Evolutionary conservation across 1,140 invertebrate genomes (phyloP).

Genomic region (Eumaeus atala): DNA sequence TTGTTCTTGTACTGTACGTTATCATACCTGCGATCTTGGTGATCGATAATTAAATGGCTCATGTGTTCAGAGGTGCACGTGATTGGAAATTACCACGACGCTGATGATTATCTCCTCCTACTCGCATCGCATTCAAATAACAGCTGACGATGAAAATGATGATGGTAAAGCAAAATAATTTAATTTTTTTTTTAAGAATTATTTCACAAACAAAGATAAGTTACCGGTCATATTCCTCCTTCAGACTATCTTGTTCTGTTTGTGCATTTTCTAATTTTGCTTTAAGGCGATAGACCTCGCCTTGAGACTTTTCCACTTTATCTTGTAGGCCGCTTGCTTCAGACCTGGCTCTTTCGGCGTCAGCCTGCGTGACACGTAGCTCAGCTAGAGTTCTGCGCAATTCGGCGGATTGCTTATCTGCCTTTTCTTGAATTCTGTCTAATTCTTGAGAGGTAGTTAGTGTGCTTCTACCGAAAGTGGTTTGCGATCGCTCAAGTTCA

Average conservation of each 20-base stretch:
- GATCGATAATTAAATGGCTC: too few relatives aligned
- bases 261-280: conserved; percentile 95
- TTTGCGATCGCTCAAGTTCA: conserved; percentile 89
- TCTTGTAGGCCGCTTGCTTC: conserved; percentile 91
- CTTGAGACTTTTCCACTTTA: conserved; percentile 94
- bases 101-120: too few relatives aligned
- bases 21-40: too few relatives aligned
- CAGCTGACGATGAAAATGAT: too few relatives aligned
- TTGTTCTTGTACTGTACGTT: too few relatives aligned
- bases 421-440: conserved; percentile 89
- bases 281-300: conserved; percentile 94
- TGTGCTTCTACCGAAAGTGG: conserved; percentile 85
- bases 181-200: neutral
- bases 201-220: conserved; percentile 26
- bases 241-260: conserved; percentile 92
- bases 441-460: conserved; percentile 84
- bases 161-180: too few relatives aligned
- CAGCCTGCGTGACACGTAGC: conserved; percentile 87
- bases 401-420: conserved; percentile 89
- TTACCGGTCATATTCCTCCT: conserved; percentile 90
- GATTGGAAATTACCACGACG: too few relatives aligned
- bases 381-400: conserved; percentile 90
- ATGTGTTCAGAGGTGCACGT: too few relatives aligned
- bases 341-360: conserved; percentile 88
- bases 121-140: too few relatives aligned